Percentiles rank a stretch among this genome's conserved stretches.
Evolutionary conservation across 2,113 vertebrate species (phyloP).

Genomic region (Megalops atlanticus): DNA sequence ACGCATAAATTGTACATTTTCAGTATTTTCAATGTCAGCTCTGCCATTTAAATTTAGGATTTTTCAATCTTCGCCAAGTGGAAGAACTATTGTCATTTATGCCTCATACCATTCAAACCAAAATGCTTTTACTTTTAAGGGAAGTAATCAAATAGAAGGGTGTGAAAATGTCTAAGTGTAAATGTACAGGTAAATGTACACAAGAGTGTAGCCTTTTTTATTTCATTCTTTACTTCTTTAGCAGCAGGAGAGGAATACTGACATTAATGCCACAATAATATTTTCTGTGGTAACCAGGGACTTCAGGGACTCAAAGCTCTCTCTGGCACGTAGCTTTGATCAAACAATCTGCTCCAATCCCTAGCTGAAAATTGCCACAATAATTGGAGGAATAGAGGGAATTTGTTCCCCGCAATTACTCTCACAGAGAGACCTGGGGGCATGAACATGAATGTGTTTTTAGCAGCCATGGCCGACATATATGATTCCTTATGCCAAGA

Average conservation of each 20-base stretch:
- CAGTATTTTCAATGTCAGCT: constrained; percentile 71
- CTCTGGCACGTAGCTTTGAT: neutral
- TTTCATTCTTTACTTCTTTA: no score
- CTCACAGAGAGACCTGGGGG: neutral
- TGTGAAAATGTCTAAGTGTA: no score
- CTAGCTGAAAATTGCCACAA: neutral
- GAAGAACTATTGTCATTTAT: no score
- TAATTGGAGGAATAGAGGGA: constrained; percentile 4
- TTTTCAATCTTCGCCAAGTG: no score
- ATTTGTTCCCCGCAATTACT: constrained; percentile 14
- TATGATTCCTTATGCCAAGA: neutral
- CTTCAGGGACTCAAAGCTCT: neutral
- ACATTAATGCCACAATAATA: no score
- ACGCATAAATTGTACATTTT: constrained; percentile 72
- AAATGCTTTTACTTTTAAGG: no score
- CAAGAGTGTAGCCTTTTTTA: no score
- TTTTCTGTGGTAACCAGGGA: neutral
- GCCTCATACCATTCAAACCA: no score
- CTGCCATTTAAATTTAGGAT: constrained; percentile 51
- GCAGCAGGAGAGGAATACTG: no score
- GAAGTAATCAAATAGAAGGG: no score
- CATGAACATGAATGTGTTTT: neutral
- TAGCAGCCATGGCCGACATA: neutral
- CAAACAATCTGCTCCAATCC: neutral
- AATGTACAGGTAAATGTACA: no score